phyloP scores from a whole-genome alignment of 2,797 vertebrate species.

The Mormyrops boulengeri region DNA sequence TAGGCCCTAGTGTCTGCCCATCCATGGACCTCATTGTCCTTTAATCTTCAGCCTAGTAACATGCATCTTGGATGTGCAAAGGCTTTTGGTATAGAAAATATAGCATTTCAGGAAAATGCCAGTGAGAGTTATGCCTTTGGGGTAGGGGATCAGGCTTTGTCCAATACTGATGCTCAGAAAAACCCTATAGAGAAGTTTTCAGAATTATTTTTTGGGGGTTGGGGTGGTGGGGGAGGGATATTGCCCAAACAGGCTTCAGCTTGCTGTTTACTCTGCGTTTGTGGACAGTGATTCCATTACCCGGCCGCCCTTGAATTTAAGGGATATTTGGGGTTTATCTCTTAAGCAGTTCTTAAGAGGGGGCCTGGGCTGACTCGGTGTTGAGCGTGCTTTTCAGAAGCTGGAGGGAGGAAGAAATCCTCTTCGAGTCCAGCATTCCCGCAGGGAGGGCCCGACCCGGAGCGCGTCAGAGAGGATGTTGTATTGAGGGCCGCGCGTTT shows the following conservation, averaged over 20 bases:
- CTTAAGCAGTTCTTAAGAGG: not conserved
- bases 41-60: not conserved
- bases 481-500: not conserved
- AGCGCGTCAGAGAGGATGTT: too few relatives aligned
- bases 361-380: not conserved
- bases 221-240: not conserved
- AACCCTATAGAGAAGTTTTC: not conserved
- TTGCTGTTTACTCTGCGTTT: not conserved
- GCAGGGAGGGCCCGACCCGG: not conserved
- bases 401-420: not conserved
- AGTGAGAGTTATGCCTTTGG: not conserved
- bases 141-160: not conserved
- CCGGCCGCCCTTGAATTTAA: not conserved
- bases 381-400: not conserved
- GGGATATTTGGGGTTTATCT: not conserved
- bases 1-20: not conserved
- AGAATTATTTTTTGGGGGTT: not conserved
- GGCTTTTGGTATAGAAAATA: not conserved
- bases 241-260: not conserved
- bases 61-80: not conserved
- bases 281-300: not conserved
- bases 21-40: not conserved
- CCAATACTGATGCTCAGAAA: not conserved
- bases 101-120: not conserved
- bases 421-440: not conserved